Base-by-base conservation (phyloP, 2,797 vertebrate genomes). In the Oryzias dopingdopingensis region DNA sequence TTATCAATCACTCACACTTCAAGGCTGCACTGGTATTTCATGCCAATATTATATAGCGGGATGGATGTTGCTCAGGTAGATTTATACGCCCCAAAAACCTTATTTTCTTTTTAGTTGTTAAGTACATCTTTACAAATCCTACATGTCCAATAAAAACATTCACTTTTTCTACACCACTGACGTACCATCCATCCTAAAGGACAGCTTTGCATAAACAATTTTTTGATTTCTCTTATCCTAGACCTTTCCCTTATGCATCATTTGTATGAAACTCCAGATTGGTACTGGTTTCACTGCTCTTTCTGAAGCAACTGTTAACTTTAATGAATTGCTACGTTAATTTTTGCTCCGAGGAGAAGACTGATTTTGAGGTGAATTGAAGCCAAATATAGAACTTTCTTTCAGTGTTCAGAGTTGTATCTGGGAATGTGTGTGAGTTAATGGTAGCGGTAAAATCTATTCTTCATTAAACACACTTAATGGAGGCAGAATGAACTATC, bases 1-100 rank as follows among this genome's bases (percentile, higher is more conserved):
- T 86, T 86, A 88, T 83, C 84, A 87, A 88, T 88, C 83, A 88
- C 72, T 48, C 71, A 62, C 64, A 8, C 67, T 55, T 66, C 49
- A 56, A 56, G 61, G 60, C 60, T 17, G 16, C 15, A 10, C 65
- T 81, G 71, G 64, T 87, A 70, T 74, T 77, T 80, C 64, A 80
- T 20, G 45, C 63, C 76, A 16, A 52, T 64, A 40, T 62, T 77
- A 82, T 86, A 65, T 75, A 68, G 70, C 2, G 20, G 48, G 65
- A 79, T 72, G 65, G 72, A 69, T 67, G 73, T 76, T 53, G 24
- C n/a, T 3, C 68, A 65, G 62, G 63, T 69, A 58, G 63, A 84
- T 66, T 70, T 71, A 80, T 80, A 59, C 14, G 18, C 52, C 24
- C 53, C 50, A 54, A 65, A 67, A 72, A 32, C 18, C 43, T 59